Conservation (phyloP, 2,797 vertebrate genomes). For the Chiloscyllium punctatum region DNA sequence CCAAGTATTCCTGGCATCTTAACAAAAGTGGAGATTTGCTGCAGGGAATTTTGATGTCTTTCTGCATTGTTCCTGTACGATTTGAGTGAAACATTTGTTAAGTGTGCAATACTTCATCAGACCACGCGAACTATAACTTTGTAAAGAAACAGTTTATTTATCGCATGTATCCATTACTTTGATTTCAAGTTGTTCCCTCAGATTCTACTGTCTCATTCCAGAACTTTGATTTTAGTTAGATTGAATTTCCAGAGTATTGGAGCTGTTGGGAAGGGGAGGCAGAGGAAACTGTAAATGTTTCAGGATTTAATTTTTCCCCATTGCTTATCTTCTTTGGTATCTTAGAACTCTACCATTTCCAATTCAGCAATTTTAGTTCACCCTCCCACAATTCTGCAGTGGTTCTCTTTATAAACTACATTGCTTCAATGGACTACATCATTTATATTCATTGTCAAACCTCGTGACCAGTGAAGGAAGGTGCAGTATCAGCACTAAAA, state of each 20-base stretch:
- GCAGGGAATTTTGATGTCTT: too few relatives aligned
- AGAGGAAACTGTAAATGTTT: neutral
- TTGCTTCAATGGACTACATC: neutral
- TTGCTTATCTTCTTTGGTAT: neutral
- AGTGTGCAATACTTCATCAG: neutral
- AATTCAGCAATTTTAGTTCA: neutral
- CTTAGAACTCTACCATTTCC: neutral
- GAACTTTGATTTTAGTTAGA: neutral
- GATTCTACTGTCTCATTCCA: constrained; percentile 14
- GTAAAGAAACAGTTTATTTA: neutral
- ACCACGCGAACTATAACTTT: neutral
- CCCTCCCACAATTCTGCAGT: neutral
- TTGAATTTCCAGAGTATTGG: neutral
- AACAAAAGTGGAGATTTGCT: neutral
- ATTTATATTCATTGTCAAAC: neutral
- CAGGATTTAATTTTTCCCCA: neutral
- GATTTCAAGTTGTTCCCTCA: neutral
- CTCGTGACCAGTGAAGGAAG: neutral
- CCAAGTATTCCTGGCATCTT: constrained; percentile 11
- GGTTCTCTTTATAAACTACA: neutral
- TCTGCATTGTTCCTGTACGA: neutral
- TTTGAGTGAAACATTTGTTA: neutral
- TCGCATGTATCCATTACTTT: neutral
- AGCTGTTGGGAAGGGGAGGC: too few relatives aligned
- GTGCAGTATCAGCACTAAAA: neutral